Conservation (phyloP, 1,140 invertebrate genomes). For the Gonatopus flavifemur region DNA sequence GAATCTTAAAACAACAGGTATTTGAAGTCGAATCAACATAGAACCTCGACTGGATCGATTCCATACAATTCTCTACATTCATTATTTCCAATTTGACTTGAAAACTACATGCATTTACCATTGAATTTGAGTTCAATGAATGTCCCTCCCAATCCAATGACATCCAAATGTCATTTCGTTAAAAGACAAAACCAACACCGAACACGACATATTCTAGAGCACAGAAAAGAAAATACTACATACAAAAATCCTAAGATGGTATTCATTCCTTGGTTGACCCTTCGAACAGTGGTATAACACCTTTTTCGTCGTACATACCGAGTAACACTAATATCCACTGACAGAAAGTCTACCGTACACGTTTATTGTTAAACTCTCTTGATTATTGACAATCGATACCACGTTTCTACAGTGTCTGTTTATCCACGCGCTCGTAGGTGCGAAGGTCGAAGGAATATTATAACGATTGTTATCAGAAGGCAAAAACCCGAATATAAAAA, state of each 20-base stretch:
- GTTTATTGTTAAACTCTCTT: conserved; percentile 44
- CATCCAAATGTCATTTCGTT: no score
- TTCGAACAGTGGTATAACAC: no score
- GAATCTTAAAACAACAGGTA: no score
- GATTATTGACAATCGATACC: conserved; percentile 57
- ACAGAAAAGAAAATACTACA: conserved; percentile 37
- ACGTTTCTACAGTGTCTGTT: conserved; percentile 10
- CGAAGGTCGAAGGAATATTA: neutral
- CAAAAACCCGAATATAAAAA: neutral
- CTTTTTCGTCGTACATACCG: conserved; percentile 37
- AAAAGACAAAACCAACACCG: conserved; percentile 14
- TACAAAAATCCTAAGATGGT: conserved; percentile 42
- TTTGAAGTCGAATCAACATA: no score
- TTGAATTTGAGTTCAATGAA: no score
- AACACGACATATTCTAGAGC: no score
- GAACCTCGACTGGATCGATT: no score
- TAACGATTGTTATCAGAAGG: neutral
- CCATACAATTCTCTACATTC: no score
- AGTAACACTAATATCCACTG: conserved; percentile 37
- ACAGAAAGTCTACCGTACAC: conserved; percentile 21
- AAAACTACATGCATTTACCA: neutral
- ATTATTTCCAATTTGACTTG: no score
- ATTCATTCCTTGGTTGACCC: conserved; percentile 25
- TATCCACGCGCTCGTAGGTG: neutral
- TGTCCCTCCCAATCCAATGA: no score